Evolutionary conservation across 30 jellyfish, hydroid and myxozoan genomes (phyloP), one percentile per base, ranked within the genome.

Genomic region (Cassiopea xamachana): DNA sequence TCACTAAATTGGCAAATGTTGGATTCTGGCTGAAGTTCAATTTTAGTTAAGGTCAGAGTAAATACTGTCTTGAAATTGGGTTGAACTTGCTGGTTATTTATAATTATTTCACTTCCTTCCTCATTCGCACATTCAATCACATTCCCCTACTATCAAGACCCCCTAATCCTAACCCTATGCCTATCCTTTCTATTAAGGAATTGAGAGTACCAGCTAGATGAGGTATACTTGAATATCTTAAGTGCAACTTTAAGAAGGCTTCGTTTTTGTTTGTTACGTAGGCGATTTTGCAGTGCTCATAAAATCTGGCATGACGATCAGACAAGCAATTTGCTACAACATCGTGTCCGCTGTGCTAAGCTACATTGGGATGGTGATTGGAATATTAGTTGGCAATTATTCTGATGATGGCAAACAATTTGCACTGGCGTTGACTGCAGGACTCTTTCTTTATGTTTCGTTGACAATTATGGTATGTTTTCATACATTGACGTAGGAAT

Each of bases 271-370:
- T 51, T 51, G n/a, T 62, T 62, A 27, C 19, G 7, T 69, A 94
- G 98, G 98, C 55, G 98, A 94, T 78, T 95, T 95, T 71, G 99
- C 99, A 1, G 96, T 95, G 18, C 91, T 95, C 49, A 87, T 95
- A 69, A 91, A 95, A 51, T 91, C 99, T 72, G 99, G 99, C 3
- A 95, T 95, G 99, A 74, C 94, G 70, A 75, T 95, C 69, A 82
- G 80, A 71, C 99, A 91, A 80, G 99, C 99, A 7, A 48, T 95
- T 9, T 90, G 87, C 70, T 95, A 95, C 91, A 95, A 95, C 95
- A 0, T 95, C 51, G 98, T 95, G 27, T 95, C 99, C 19, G 99
- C 99, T 45, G 70, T 87, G 2, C 79, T 95, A 15, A 93, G 98
- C 58, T 95, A 89, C 86, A 48, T 91, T 70, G 99, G 99, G 49